Evolutionary conservation across 2,113 vertebrate species (phyloP).

Genomic region (Tringa solitaria): DNA sequence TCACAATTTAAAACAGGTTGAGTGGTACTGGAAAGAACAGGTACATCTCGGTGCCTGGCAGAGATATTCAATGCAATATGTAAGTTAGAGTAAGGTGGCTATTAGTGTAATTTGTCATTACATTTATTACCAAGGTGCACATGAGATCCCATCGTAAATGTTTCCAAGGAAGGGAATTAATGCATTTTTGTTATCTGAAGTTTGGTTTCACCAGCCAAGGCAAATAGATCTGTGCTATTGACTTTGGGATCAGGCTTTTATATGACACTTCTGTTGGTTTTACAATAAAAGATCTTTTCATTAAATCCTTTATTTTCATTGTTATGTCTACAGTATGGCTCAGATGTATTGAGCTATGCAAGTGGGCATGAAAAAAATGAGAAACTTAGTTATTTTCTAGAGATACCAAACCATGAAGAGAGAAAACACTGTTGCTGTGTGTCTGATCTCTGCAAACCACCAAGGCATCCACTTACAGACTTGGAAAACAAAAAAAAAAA

Average conservation of each 20-base stretch:
- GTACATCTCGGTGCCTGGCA: accelerated
- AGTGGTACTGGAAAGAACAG: background rate
- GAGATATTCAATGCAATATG: background rate
- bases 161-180: background rate
- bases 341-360: constrained; percentile 19
- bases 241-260: background rate
- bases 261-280: background rate
- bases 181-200: background rate
- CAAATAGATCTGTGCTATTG: background rate
- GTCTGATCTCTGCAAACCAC: constrained; percentile 38
- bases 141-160: background rate
- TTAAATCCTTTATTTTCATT: constrained; percentile 2
- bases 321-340: background rate
- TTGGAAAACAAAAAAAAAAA: background rate
- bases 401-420: constrained; percentile 45
- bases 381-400: constrained; percentile 19
- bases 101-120: background rate
- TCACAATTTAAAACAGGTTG: background rate
- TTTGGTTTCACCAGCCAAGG: background rate
- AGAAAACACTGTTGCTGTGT: constrained; percentile 20
- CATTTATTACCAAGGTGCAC: background rate
- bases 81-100: background rate
- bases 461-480: background rate
- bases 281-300: background rate
- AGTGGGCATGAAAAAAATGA: constrained; percentile 28